These are phyloP conservation scores for Muscidifurax raptorellus DNA, from an alignment of 1,140 invertebrate species.

Conservation along the genomic window DNA sequence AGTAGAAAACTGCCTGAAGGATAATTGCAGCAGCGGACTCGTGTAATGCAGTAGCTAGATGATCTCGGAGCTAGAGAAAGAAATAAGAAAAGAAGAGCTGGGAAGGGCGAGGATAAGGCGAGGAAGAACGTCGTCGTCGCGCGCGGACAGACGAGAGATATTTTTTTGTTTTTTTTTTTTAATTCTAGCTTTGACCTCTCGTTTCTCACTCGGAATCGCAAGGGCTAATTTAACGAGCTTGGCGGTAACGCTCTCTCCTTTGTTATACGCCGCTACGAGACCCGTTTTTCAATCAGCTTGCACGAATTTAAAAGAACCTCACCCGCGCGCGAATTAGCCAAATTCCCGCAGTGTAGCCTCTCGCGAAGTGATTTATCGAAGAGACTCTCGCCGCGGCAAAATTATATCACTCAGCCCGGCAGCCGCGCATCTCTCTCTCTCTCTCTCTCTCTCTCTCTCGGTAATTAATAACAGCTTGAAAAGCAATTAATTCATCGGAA, in stretches of 20 bases:
- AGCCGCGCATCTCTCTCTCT: too few relatives aligned
- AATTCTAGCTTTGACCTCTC: not conserved
- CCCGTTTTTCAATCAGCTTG: slow-evolving; percentile 1
- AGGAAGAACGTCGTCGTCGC: not conserved
- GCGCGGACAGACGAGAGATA: not conserved
- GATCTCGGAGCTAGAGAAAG: slow-evolving; percentile 33
- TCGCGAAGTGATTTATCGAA: not conserved
- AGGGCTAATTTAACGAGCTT: not conserved
- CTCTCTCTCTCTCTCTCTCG: too few relatives aligned
- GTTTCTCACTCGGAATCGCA: not conserved
- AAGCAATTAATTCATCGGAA: slow-evolving; percentile 37
- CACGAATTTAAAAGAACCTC: not conserved
- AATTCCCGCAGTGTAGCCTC: too few relatives aligned
- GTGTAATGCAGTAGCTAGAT: slow-evolving; percentile 24
- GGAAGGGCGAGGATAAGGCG: not conserved
- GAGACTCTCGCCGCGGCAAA: not conserved
- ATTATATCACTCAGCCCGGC: not conserved
- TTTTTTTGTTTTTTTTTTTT: not conserved
- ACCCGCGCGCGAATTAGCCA: not conserved
- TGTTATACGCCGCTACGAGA: not conserved
- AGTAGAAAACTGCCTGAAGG: slow-evolving; percentile 67
- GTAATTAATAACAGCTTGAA: slow-evolving; percentile 38
- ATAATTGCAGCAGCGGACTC: slow-evolving; percentile 65
- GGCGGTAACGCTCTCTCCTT: not conserved
- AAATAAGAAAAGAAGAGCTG: not conserved